These are phyloP conservation scores for Narcine bancroftii DNA, from an alignment of 2,113 vertebrate genomes.

Conservation along the genomic window DNA sequence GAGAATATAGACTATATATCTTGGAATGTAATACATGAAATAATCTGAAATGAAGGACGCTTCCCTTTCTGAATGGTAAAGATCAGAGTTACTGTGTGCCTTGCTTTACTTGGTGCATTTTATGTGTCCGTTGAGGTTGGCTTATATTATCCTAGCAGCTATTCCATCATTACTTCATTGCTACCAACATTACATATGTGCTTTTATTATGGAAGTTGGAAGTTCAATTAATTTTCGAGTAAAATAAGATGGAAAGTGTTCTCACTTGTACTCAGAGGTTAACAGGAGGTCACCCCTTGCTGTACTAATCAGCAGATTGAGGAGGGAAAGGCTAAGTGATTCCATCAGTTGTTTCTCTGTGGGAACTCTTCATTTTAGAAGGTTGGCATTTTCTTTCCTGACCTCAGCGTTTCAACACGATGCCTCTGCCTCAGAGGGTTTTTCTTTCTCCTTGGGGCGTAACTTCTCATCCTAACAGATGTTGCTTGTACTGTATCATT, in stretches of 20 bases:
- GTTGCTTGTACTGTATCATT: slow-evolving; percentile 47
- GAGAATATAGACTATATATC: neutral
- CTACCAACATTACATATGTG: neutral
- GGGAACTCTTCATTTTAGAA: slow-evolving; percentile 33
- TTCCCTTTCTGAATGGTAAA: neutral
- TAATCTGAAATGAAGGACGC: neutral
- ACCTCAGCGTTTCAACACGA: neutral
- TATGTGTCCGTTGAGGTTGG: neutral
- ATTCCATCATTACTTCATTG: neutral
- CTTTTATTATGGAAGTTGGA: neutral
- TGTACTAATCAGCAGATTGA: slow-evolving; percentile 12
- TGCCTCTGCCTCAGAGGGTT: neutral
- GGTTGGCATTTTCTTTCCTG: neutral
- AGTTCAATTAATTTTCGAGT: neutral
- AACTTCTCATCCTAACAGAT: slow-evolving; percentile 40
- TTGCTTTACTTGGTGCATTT: neutral
- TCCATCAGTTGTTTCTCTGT: neutral
- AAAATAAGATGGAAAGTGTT: slow-evolving; percentile 10
- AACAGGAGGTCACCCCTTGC: neutral
- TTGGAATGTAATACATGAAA: neutral
- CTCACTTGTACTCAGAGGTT: neutral
- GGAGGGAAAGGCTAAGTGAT: neutral
- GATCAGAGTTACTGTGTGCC: neutral
- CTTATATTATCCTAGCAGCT: neutral
- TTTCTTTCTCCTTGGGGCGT: neutral